Percentiles rank a stretch among this genome's conserved stretches.
Conservation (phyloP, 2,797 vertebrate genomes). For the Pygocentrus nattereri region DNA sequence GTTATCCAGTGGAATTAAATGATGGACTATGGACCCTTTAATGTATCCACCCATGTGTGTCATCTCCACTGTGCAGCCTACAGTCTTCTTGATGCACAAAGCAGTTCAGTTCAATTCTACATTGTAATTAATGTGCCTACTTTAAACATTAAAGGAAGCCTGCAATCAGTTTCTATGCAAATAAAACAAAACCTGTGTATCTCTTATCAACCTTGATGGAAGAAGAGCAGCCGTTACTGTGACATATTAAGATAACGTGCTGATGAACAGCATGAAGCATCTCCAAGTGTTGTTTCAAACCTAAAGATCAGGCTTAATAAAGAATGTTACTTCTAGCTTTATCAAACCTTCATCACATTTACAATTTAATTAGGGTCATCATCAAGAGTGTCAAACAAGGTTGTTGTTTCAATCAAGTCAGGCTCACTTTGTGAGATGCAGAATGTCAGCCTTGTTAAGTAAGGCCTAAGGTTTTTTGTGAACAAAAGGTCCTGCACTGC, state of each 20-base stretch:
- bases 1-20: background rate
- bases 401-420: constrained; percentile 10
- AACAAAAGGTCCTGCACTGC: background rate
- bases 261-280: background rate
- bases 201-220: background rate
- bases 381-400: background rate
- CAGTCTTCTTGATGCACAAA: background rate
- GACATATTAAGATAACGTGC: background rate
- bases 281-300: background rate
- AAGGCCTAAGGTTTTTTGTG: background rate
- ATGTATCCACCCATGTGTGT: constrained; percentile 2
- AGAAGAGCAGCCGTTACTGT: background rate
- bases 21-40: constrained; percentile 26
- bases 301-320: background rate
- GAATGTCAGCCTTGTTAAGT: constrained; percentile 18
- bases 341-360: constrained; percentile 22
- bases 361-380: constrained; percentile 27
- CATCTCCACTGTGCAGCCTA: constrained; percentile 7
- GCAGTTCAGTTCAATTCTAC: background rate
- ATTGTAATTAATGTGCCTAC: constrained; percentile 4
- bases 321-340: background rate
- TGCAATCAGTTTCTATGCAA: background rate
- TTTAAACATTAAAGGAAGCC: background rate
- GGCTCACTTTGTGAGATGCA: background rate
- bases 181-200: background rate